phyloP scores from a whole-genome alignment of 2,113 vertebrate genomes.

The Sarotherodon lohbergeri region DNA sequence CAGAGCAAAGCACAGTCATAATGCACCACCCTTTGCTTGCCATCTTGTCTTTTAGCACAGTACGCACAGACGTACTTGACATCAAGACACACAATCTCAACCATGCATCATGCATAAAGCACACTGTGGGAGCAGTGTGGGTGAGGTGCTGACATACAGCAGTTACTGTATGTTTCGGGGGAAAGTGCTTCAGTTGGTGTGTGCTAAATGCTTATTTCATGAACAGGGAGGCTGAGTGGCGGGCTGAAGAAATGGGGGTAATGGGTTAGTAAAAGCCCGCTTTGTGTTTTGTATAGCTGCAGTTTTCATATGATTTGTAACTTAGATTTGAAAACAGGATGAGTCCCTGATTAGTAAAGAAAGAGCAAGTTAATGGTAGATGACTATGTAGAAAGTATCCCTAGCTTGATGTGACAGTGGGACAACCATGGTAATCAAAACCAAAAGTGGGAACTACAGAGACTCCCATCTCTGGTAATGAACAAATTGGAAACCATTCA shows the following conservation, averaged over 20 bases:
- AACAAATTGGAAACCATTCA: not conserved
- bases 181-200: constrained; percentile 13
- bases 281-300: not conserved
- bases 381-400: not conserved
- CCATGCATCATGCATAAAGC: constrained; percentile 53
- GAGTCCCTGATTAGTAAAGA: not conserved
- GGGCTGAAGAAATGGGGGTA: not conserved
- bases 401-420: not conserved
- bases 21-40: not conserved
- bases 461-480: not conserved
- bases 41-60: not conserved
- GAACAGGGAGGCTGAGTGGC: not conserved
- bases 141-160: constrained; percentile 32
- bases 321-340: not conserved
- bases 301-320: not conserved
- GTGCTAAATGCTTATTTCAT: constrained; percentile 32
- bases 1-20: not conserved
- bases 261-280: not conserved
- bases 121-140: constrained; percentile 10
- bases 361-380: not conserved
- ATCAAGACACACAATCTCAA: constrained; percentile 11
- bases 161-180: constrained; percentile 39
- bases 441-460: not conserved
- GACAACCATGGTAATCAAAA: not conserved
- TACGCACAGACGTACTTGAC: not conserved